A percentile compares a stretch with the other conserved stretches of the same genome.
Conservation (phyloP, 2,888 invertebrate species). For the Dryocosmus kuriphilus region DNA sequence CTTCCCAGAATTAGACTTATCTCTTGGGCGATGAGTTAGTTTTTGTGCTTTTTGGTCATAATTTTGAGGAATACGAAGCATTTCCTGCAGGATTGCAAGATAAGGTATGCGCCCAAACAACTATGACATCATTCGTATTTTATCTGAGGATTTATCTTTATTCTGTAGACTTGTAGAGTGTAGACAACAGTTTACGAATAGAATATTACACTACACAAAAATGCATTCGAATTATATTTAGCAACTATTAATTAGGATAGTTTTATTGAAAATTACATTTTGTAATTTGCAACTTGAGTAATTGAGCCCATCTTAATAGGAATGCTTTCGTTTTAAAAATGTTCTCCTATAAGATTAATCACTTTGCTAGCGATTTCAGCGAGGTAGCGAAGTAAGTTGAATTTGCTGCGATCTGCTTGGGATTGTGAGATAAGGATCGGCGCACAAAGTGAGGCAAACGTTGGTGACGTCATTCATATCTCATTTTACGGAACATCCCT, state of each 20-base stretch:
- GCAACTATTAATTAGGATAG: not conserved
- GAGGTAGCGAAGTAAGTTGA: conserved; percentile 17
- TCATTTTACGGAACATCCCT: conserved; percentile 22
- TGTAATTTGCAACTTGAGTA: not conserved
- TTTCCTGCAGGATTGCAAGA: not conserved
- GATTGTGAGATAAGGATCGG: conserved; percentile 20
- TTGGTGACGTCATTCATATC: conserved; percentile 34
- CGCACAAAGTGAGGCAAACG: conserved; percentile 32
- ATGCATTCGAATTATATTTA: not conserved
- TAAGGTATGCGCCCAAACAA: not conserved
- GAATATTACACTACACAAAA: not conserved
- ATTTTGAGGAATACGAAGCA: conserved; percentile 1
- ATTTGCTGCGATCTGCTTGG: conserved; percentile 27
- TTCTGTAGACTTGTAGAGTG: not conserved
- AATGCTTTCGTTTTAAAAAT: conserved; percentile 7
- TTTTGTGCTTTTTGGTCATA: not conserved
- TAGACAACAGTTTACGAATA: not conserved
- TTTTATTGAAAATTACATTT: not conserved
- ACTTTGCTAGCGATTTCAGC: conserved; percentile 20
- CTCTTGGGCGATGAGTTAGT: conserved; percentile 6
- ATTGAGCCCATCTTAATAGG: not conserved
- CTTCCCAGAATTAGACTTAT: not conserved
- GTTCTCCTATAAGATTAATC: not conserved
- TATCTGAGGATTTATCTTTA: not conserved
- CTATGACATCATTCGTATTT: not conserved